A percentile compares a stretch with the other conserved stretches of the same genome.
phyloP scores from a whole-genome alignment of 2,888 invertebrate species.

The Coremacera marginata region DNA sequence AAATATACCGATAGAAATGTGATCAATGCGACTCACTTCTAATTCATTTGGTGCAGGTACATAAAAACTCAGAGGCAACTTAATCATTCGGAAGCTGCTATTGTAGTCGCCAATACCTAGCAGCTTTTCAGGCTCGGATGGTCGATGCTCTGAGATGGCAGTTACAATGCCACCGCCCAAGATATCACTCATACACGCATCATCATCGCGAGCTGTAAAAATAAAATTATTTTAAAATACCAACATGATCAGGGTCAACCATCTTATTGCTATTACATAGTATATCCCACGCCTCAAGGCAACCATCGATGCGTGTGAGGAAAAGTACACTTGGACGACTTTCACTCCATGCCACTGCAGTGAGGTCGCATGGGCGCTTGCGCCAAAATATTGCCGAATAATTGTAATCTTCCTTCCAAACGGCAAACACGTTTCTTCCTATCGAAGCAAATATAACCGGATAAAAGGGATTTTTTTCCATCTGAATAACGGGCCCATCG shows the following conservation, averaged over 20 bases:
- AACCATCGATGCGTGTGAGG: constrained; percentile 80
- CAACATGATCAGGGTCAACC: no score
- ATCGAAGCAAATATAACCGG: constrained; percentile 76
- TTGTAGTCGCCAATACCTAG: constrained; percentile 78
- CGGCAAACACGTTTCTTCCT: constrained; percentile 80
- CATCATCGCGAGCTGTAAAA: constrained; percentile 64
- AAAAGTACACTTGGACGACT: constrained; percentile 80
- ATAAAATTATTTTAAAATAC: not conserved
- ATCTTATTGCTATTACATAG: constrained; percentile 62
- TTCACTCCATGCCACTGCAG: constrained; percentile 82
- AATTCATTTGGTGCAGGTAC: constrained; percentile 69
- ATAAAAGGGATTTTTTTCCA: constrained; percentile 75
- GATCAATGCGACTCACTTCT: constrained; percentile 54
- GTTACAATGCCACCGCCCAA: constrained; percentile 79
- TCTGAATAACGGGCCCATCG: constrained; percentile 77
- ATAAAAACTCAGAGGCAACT: constrained; percentile 73
- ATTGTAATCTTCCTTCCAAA: constrained; percentile 79
- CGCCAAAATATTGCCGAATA: constrained; percentile 78
- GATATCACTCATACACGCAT: constrained; percentile 76
- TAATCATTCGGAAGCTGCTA: constrained; percentile 77
- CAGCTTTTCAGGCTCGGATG: constrained; percentile 73
- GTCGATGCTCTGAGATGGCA: constrained; percentile 73
- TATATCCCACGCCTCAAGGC: constrained; percentile 86
- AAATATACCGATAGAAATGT: constrained; percentile 1
- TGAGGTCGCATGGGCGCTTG: constrained; percentile 73